phyloP scores from a whole-genome alignment of 2,797 vertebrate species.

The Simalia tracyae region DNA sequence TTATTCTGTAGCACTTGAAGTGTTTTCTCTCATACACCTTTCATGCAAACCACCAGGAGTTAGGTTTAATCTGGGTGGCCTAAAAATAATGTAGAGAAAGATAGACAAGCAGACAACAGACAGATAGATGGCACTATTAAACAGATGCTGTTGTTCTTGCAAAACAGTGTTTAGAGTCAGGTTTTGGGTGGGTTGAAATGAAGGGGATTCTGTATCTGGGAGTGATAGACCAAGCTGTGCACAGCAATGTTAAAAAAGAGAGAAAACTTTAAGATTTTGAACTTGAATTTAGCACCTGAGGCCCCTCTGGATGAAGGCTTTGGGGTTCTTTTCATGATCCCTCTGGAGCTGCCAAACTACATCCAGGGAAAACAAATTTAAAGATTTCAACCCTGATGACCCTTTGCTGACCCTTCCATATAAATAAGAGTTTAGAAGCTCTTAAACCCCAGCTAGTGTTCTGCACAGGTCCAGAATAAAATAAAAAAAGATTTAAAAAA shows the following conservation, averaged over 20 bases:
- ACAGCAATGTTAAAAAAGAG: not conserved
- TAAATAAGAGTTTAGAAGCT: not conserved
- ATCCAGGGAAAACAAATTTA: not conserved
- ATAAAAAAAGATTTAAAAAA: not conserved
- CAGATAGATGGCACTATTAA: not conserved
- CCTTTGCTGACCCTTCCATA: not conserved
- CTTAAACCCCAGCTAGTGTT: not conserved
- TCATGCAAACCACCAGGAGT: not conserved
- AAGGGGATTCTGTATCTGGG: not conserved
- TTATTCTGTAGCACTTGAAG: not conserved
- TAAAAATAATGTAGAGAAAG: not conserved
- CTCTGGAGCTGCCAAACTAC: constrained; percentile 4
- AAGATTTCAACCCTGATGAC: not conserved
- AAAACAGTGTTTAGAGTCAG: too few relatives aligned
- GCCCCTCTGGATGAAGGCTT: accelerated
- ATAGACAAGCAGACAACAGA: not conserved
- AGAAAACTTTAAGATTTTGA: not conserved
- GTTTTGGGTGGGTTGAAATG: not conserved
- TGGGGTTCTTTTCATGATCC: not conserved
- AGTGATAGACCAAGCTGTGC: not conserved
- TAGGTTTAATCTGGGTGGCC: not conserved
- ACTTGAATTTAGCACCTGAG: not conserved
- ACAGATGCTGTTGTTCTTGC: not conserved
- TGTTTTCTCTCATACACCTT: not conserved
- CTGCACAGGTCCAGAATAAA: not conserved